Evolutionary conservation across 2,888 invertebrate species (phyloP), one percentile per base, ranked within the genome.

Genomic region (Drosophila siamana): DNA sequence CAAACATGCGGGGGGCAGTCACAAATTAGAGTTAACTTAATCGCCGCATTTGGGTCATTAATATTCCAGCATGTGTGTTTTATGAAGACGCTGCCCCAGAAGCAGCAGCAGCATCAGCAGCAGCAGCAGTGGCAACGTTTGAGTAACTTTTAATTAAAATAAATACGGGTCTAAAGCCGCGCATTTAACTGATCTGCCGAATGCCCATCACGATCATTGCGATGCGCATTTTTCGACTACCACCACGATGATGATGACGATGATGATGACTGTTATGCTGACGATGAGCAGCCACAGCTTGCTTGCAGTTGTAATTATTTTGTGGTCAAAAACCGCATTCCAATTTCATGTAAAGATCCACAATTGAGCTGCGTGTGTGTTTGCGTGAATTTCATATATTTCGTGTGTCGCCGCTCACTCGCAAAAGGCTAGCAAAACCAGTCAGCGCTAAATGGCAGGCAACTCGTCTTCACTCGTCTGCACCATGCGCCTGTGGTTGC

Each of bases 321-420:
- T 78, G 74, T 74, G 81, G 81, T 78, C 70, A 67, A 65, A 59
- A 81, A 81, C 83, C 83, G 54, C 83, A 86, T 83, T 80, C 86
- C 82, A 41, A 67, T 60, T 70, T 56, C 47, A 46, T 62, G 50
- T 74, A 61, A 46, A 55, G 38, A 46, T 69, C 22, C 38, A 54
- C 48, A 59, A 33, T 24, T 56, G 15, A 67, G 48, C 50, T 36
- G 50, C 44, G 16, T 55, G 24, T 22, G 11, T 26, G 38, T 46
- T 1, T 19, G 28, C 28, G 38, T 61, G 48, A 65, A 71, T 52
- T 65, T 57, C 77, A 80, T 83, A 80, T 83, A 69, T 78, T 78
- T 87, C 79, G 79, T 81, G 66, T 81, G 82, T 88, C 86, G 88
- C 88, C 78, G 50, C 51, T 63, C 74, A 66, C 59, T 57, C 15